These are phyloP conservation scores for Esox niger DNA, from an alignment of 2,113 vertebrate species.

Conservation along the genomic window DNA sequence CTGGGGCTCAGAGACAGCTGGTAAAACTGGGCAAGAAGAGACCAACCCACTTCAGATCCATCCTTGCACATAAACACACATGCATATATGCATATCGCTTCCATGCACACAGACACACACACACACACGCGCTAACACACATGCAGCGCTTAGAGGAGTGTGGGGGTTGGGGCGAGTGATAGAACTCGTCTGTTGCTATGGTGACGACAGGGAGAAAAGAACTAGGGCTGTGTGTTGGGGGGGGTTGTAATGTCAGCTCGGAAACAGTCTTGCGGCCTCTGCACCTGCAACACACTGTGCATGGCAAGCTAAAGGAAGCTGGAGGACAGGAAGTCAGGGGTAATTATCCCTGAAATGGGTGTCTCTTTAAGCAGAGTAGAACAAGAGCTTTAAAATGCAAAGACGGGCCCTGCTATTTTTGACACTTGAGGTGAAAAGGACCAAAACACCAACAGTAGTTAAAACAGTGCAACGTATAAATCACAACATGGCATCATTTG, in stretches of 20 bases:
- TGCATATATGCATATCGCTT: conserved; percentile 10
- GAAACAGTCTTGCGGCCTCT: conserved; percentile 63
- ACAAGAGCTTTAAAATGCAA: conserved; percentile 43
- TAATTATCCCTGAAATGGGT: conserved; percentile 35
- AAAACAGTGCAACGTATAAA: conserved; percentile 37
- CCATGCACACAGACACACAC: conserved; percentile 20
- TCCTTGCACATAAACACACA: conserved; percentile 47
- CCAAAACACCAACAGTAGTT: conserved; percentile 20
- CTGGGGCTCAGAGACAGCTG: conserved; percentile 75
- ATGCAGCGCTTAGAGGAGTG: conserved; percentile 42
- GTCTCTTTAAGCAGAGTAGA: conserved; percentile 41
- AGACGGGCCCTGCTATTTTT: conserved; percentile 47
- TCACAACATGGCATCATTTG: conserved; percentile 45
- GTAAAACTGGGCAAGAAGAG: conserved; percentile 53
- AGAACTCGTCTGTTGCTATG: conserved; percentile 72
- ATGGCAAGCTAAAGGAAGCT: conserved; percentile 67
- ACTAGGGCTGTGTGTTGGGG: conserved; percentile 59
- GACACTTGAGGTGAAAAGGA: conserved; percentile 29
- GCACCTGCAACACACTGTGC: conserved; percentile 69
- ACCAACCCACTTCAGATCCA: conserved; percentile 24
- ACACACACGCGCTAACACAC: conserved; percentile 19
- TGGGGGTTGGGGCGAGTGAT: conserved; percentile 47
- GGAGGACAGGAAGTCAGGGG: conserved; percentile 64
- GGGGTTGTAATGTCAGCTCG: conserved; percentile 58
- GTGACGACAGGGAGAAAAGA: conserved; percentile 68